Conservation (phyloP, 2,888 invertebrate species). For the Drosophila recens region DNA sequence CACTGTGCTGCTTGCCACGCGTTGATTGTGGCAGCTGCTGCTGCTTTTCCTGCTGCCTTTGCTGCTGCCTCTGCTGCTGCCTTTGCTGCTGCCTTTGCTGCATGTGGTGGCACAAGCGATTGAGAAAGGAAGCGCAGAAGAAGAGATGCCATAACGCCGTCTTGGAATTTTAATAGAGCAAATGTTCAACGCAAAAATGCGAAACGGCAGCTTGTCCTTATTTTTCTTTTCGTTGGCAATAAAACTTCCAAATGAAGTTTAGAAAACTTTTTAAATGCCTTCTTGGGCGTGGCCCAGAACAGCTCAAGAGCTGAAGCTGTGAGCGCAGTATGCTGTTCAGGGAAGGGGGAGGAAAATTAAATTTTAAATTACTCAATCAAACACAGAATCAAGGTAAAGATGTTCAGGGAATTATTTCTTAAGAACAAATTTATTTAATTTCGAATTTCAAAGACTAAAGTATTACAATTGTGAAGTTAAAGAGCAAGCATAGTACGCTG, state of each 20-base stretch:
- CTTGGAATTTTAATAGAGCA: constrained; percentile 79
- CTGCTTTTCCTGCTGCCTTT: constrained; percentile 18
- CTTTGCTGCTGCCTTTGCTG: no score
- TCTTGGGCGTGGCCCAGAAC: constrained; percentile 30
- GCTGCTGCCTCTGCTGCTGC: constrained; percentile 28
- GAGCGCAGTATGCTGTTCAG: not conserved
- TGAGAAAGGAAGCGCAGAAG: not conserved
- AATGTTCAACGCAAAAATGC: constrained; percentile 72
- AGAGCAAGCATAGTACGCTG: not conserved
- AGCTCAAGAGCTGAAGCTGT: not conserved
- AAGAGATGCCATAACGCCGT: constrained; percentile 56
- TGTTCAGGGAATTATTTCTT: not conserved
- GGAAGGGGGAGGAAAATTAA: not conserved
- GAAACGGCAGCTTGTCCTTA: constrained; percentile 27
- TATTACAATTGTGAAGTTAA: not conserved
- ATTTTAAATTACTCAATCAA: not conserved
- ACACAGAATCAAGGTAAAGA: constrained; percentile 2
- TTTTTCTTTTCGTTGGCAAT: constrained; percentile 56
- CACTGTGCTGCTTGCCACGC: constrained; percentile 22
- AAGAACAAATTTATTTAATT: not conserved
- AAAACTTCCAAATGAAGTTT: constrained; percentile 81
- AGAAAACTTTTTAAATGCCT: constrained; percentile 79
- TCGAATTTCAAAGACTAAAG: not conserved
- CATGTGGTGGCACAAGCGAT: constrained; percentile 6
- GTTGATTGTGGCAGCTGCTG: constrained; percentile 66